Evolutionary conservation across 2,888 invertebrate genomes (phyloP).

Genomic region (Chloroclysta siterata): DNA sequence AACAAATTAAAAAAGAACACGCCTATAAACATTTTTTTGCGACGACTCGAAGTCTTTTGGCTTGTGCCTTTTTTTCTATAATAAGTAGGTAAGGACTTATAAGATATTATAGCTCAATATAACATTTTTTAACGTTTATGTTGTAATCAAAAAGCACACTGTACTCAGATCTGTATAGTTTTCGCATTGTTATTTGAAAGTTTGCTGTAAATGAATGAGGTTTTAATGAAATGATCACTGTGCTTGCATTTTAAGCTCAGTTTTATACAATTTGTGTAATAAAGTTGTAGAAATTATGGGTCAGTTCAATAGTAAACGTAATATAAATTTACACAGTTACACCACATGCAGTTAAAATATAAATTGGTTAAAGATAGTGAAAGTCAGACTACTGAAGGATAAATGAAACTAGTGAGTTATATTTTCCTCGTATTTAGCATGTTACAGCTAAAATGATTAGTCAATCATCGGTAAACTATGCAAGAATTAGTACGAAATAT

Average conservation of each 20-base stretch:
- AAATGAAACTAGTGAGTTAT: conserved; percentile 14
- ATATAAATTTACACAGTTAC: conserved; percentile 26
- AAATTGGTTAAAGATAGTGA: conserved; percentile 12
- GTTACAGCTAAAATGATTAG: conserved; percentile 13
- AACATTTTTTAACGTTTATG: neutral
- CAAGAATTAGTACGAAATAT: conserved; percentile 17
- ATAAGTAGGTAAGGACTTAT: neutral
- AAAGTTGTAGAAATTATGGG: conserved; percentile 59
- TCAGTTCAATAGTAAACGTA: conserved; percentile 51
- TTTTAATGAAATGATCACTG: conserved; percentile 27
- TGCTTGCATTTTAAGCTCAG: conserved; percentile 30
- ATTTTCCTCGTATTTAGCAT: conserved; percentile 1
- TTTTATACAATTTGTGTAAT: conserved; percentile 24
- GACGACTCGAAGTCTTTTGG: neutral
- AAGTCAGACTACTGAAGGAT: conserved; percentile 2
- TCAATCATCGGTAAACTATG: conserved; percentile 3
- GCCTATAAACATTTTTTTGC: neutral
- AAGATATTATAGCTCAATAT: neutral
- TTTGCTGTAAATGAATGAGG: conserved; percentile 34
- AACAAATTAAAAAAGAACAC: conserved; percentile 18
- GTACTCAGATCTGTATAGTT: conserved; percentile 68
- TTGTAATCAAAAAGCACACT: conserved; percentile 4
- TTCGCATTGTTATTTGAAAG: conserved; percentile 40
- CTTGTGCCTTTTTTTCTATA: neutral
- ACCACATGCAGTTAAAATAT: conserved; percentile 32